Base-by-base conservation (phyloP, 2,797 vertebrate genomes). In the Myotis myotis region DNA sequence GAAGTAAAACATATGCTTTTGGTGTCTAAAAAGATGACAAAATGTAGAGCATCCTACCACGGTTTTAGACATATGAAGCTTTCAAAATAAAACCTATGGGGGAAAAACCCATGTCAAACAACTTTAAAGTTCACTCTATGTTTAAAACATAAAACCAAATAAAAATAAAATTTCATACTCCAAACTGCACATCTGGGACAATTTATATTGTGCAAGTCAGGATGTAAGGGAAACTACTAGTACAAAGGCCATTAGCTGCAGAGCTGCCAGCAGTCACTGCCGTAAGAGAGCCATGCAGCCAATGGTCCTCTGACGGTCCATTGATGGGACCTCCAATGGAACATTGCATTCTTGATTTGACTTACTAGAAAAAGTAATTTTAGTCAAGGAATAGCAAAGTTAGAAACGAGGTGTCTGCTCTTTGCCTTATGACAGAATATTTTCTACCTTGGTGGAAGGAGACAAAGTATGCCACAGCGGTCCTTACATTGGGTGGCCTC, bases 71-170 rank as follows among this genome's bases (percentile, higher is more conserved):
- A 83, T 3, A 8, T 5, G 19, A 88, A 36, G 38, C 7, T 95
- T 81, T 96, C 92, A 85, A 41, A 93, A 81, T 49, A 94, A 93
- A 95, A 89, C 60, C 53, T 74, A 86, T 86, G 10, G 41, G 71
- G 44, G 60, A 22, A 70, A 88, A 83, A 36, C 33, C 2, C 70
- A 80, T 89, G 70, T 82, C 51, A 80, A 89, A 62, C 22, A 57
- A 62, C 74, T 87, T 95, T n/a, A 87, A 85, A 79, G 74, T 88
- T 88, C 72, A 72, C 64, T 55, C 89, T 60, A n/a, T 55, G 91
- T 91, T 93, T 95, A 72, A 95, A 95, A 90, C 90, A 84, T 64
- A 93, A 96, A 89, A 81, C 74, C 55, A 86, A 93, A 96, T 93
- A 89, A 89, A 93, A 94, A 87, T 93, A 94, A 95, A 96, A 89